These are phyloP conservation scores for Muntiacus reevesi DNA, from an alignment of 2,113 vertebrate genomes.

Conservation along the genomic window DNA sequence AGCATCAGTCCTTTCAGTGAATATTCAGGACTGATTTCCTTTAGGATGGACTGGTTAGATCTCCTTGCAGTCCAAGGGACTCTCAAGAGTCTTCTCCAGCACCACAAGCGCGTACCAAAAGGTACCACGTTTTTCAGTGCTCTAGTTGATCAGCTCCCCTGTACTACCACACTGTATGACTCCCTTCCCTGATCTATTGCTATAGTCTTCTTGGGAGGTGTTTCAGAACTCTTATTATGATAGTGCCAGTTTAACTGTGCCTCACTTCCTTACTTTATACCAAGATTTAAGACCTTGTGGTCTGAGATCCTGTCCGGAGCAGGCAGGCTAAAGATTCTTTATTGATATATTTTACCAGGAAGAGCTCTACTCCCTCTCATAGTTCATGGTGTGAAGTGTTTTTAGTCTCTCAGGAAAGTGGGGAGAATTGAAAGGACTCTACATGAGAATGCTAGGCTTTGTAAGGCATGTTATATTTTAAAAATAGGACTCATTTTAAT, in stretches of 20 bases:
- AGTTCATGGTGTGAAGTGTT: not conserved
- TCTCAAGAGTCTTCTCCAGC: not conserved
- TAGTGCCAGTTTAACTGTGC: not conserved
- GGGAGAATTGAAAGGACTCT: not conserved
- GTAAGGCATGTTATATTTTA: not conserved
- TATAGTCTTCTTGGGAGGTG: not conserved
- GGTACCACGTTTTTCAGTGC: not conserved
- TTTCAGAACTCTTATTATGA: not conserved
- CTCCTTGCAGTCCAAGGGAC: not conserved
- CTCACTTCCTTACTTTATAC: not conserved
- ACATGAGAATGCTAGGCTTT: not conserved
- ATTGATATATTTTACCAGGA: not conserved
- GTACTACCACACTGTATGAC: accelerated
- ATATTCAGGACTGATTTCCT: not conserved
- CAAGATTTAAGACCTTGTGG: not conserved
- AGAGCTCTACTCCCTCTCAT: not conserved
- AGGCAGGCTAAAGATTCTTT: not conserved
- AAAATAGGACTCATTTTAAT: not conserved
- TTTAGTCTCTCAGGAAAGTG: not conserved
- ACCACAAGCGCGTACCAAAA: not conserved
- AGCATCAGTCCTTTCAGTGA: not conserved
- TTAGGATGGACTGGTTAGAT: not conserved
- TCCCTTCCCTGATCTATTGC: not conserved
- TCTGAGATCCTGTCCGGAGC: not conserved
- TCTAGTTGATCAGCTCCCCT: not conserved